phyloP scores from a whole-genome alignment of 2,888 invertebrate genomes.

The Anoncus sp. region DNA sequence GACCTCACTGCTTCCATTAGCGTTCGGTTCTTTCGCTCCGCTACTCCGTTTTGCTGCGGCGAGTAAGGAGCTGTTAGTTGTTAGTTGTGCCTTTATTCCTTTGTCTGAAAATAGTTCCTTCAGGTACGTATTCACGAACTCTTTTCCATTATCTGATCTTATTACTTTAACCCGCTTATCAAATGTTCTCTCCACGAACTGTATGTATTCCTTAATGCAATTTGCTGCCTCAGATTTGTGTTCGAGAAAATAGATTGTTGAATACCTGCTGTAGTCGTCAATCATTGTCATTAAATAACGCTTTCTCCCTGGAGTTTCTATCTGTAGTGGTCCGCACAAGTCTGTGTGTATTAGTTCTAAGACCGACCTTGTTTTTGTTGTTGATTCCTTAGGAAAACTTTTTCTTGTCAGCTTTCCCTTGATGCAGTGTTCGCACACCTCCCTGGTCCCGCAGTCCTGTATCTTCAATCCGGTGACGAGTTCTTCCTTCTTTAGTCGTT shows the following conservation, averaged over 20 bases:
- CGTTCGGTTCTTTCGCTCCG: conserved; percentile 27
- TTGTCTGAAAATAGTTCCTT: not conserved
- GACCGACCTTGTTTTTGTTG: not conserved
- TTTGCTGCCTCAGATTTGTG: too few relatives aligned
- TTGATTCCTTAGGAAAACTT: not conserved
- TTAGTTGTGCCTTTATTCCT: conserved; percentile 24
- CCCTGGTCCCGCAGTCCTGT: not conserved
- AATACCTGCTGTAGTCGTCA: too few relatives aligned
- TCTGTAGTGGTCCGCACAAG: too few relatives aligned
- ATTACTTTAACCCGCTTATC: not conserved
- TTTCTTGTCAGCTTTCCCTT: not conserved
- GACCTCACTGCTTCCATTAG: conserved; percentile 19
- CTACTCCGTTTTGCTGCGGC: conserved; percentile 39
- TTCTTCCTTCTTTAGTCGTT: not conserved
- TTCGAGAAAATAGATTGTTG: too few relatives aligned
- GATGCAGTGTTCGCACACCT: not conserved
- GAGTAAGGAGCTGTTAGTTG: conserved; percentile 53
- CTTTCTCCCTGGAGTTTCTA: too few relatives aligned
- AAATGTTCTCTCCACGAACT: not conserved
- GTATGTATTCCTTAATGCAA: not conserved
- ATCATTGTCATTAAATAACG: too few relatives aligned
- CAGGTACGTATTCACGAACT: not conserved
- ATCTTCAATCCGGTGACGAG: not conserved
- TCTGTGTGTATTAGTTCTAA: not conserved
- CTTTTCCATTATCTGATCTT: not conserved